These are phyloP conservation scores for Alviniconcha strummeri DNA, from an alignment of 2,888 invertebrate species.

Conservation along the genomic window DNA sequence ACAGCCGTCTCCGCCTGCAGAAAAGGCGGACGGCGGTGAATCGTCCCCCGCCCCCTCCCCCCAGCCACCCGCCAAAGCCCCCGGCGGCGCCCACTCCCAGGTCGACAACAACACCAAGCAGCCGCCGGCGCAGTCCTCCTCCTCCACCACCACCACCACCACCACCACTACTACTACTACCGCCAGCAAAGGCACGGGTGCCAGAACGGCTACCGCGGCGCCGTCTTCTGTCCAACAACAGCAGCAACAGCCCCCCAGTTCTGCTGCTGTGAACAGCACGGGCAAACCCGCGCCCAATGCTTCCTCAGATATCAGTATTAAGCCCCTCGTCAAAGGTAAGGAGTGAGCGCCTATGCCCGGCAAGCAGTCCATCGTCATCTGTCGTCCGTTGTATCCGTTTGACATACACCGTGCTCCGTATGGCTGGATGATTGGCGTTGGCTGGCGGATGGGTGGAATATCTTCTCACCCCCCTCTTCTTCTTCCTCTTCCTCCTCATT, in stretches of 20 bases:
- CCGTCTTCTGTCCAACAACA: neutral
- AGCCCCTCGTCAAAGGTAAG: slow-evolving; percentile 41
- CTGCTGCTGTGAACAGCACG: slow-evolving; percentile 18
- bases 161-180: neutral
- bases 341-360: slow-evolving; percentile 24
- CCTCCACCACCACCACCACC: too few relatives aligned
- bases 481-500: neutral
- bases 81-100: neutral
- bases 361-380: too few relatives aligned
- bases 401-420: too few relatives aligned
- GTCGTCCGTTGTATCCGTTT: too few relatives aligned
- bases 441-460: too few relatives aligned
- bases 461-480: slow-evolving; percentile 15
- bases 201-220: neutral
- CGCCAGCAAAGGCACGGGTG: neutral
- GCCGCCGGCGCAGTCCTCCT: neutral
- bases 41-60: neutral
- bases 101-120: neutral
- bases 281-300: neutral
- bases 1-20: neutral
- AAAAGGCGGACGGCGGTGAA: too few relatives aligned
- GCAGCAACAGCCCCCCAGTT: neutral
- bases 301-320: slow-evolving; percentile 39
- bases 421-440: too few relatives aligned
- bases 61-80: neutral